A percentile compares a stretch with the other conserved stretches of the same genome.
These are phyloP conservation scores for human (Homo sapiens) DNA, from an alignment of 2,113 vertebrate genomes.

Conservation along the genomic window GRCh38 chr7:79196501-79197000, in stretches of 20 bases:
- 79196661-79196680: not conserved
- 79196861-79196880: no score
- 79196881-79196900: no score
- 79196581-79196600: slow-evolving; percentile 14
- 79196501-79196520: not conserved
- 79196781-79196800: no score
- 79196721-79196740: not conserved
- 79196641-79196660: not conserved
- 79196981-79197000: no score
- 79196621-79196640: not conserved
- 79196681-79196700: not conserved
- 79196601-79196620: not conserved
- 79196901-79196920: no score
- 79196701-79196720: not conserved
- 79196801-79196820: no score
- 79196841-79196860: no score
- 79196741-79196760: not conserved
- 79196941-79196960: no score
- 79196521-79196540: not conserved
- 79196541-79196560: not conserved
- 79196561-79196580: not conserved
- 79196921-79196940: no score
- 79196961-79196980: no score
- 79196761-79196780: no score
- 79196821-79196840: no score